Percentiles rank a stretch among this genome's conserved stretches.
These are phyloP conservation scores for Triplophysa yarkandensis DNA, from an alignment of 2,797 vertebrate species.

Conservation along the genomic window DNA sequence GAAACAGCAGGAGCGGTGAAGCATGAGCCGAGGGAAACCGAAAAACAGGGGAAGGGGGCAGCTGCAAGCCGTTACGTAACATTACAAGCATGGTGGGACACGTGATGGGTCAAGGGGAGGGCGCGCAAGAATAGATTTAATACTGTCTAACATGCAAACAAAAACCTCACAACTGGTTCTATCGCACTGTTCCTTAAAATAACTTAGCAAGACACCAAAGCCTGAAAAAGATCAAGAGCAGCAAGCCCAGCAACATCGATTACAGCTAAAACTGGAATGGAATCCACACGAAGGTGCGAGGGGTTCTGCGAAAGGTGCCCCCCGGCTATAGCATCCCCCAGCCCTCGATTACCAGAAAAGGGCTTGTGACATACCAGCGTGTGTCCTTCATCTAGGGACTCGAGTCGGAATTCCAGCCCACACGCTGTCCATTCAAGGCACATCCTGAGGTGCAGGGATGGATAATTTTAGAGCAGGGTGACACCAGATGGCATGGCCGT, in stretches of 20 bases:
- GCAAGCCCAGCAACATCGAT: background rate
- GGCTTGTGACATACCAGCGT: conserved; percentile 43
- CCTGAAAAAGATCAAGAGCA: conserved; percentile 6
- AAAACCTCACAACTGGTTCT: background rate
- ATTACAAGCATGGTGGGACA: conserved; percentile 13
- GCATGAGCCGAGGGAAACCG: background rate
- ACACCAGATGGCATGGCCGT: conserved; percentile 53
- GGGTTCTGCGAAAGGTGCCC: background rate
- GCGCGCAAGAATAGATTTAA: conserved; percentile 14
- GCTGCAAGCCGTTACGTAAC: conserved; percentile 50
- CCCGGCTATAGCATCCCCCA: background rate
- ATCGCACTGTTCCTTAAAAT: background rate
- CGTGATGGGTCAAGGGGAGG: background rate
- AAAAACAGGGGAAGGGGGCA: conserved; percentile 12
- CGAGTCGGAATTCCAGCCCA: conserved; percentile 39
- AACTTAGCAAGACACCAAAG: conserved; percentile 20
- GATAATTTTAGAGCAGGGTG: conserved; percentile 72
- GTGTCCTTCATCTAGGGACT: conserved; percentile 46
- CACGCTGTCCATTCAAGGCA: conserved; percentile 35
- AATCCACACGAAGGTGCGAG: conserved; percentile 9
- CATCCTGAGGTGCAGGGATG: conserved; percentile 30
- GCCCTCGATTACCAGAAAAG: conserved; percentile 74
- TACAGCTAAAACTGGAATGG: conserved; percentile 33
- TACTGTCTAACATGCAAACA: background rate
- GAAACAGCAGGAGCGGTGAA: conserved; percentile 24